Percentiles rank a stretch among this genome's conserved stretches.
Evolutionary conservation across 2,888 invertebrate species (phyloP).

Genomic region (Campaea margaritaria): DNA sequence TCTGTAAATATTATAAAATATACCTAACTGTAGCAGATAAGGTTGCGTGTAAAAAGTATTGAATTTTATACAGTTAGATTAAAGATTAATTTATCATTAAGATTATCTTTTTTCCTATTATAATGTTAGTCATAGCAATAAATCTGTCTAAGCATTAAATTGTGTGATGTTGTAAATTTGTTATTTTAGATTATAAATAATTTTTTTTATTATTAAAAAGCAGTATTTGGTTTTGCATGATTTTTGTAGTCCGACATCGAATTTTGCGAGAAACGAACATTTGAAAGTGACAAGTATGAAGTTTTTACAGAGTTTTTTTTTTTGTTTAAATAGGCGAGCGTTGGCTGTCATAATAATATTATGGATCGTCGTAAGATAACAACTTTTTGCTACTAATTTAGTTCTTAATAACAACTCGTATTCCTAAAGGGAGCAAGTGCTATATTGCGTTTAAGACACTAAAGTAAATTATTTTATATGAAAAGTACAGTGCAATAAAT

Average conservation of each 20-base stretch:
- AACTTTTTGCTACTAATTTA: too few species aligned
- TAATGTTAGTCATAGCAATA: constrained; percentile 44
- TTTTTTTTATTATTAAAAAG: constrained; percentile 11
- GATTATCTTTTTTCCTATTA: constrained; percentile 41
- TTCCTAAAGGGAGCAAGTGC: too few species aligned
- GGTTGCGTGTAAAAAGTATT: constrained; percentile 66
- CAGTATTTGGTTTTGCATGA: constrained; percentile 12
- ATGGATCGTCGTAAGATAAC: too few species aligned
- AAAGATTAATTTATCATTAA: constrained; percentile 29
- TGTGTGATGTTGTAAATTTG: constrained; percentile 58
- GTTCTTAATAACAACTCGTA: too few species aligned
- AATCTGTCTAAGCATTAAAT: constrained; percentile 48
- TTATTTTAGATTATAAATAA: constrained; percentile 41
- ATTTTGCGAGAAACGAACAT: too few species aligned
- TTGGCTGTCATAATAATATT: too few species aligned
- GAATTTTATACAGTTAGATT: constrained; percentile 65
- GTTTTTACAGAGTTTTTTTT: too few species aligned
- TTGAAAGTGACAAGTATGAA: too few species aligned
- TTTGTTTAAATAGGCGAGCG: too few species aligned
- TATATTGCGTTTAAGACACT: too few species aligned
- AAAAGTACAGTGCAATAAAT: too few species aligned
- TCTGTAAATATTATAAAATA: constrained; percentile 31
- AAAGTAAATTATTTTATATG: too few species aligned
- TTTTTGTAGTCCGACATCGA: not conserved
- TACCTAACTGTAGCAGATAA: constrained; percentile 24